Base-by-base conservation (phyloP, 2,797 vertebrate species). In the Ctenochaetus hawaiiensis region DNA sequence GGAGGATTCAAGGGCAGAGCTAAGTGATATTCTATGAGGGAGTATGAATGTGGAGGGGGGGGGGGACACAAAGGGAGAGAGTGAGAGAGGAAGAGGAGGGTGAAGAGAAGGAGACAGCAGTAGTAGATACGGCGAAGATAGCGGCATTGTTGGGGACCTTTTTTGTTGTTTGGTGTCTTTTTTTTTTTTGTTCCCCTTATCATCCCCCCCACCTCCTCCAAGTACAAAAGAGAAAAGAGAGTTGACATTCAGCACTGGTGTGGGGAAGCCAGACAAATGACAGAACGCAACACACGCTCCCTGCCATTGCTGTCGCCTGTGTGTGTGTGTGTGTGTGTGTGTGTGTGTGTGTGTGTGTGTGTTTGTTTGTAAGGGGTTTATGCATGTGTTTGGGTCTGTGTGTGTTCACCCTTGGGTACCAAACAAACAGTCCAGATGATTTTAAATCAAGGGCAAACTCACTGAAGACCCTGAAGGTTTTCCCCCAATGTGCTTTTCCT, bases 1-100 rank as follows among this genome's bases (percentile, higher is more conserved):
- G 88, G 92, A 91, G 86, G 90, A 91, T 92, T 93, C 92, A 94
- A 94, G 93, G 94, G 82, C 92, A 92, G 77, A 88, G 87, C 83
- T 90, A 90, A 92, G 91, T 91, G 91, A 89, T 92, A 92, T 93
- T 93, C 91, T 86, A 81, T 68, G 85, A 90, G 85, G 83, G 70
- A 82, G 77, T 75, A 75, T 75, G 87, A 90, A 89, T 84, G 79
- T 83, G 78, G 52, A 52, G 64, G 67, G 72, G 63, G 72, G 63
- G 62, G 70, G 57, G 41, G 14, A 75, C 84, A 92, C 83, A 92
- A 90, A 89, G 87, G 76, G 52, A 75, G 60, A 43, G 57, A 85
- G 68, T 67, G 61, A 67, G 65, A 63, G 78, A 72, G 82, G 77
- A 75, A 77, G 81, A 87, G 73, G 83, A 84, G 82, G 80, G 82